Evolutionary conservation across 2,888 invertebrate species (phyloP), one percentile per base, ranked within the genome.

Genomic region (Agrilus mali): DNA sequence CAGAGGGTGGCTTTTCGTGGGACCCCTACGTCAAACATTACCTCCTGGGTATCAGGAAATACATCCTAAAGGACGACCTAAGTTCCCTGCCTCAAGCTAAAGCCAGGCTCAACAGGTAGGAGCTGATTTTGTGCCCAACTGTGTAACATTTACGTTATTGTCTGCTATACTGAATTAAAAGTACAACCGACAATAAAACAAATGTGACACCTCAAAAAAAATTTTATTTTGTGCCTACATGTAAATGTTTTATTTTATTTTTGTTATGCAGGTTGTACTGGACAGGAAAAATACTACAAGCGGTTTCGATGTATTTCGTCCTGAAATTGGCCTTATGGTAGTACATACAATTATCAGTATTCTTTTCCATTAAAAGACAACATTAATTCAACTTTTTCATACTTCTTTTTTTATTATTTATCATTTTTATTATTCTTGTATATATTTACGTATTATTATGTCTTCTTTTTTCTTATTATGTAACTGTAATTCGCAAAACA

Each of bases 31-130:
- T 92, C 14, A 78, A 82, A 31, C 74, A 78, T 8, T 93, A 90
- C 55, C 79, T 88, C 66, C 68, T 87, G 50, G 94, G 93, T 0
- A 86, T 92, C 36, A 73, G 92, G 44, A 77, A 79, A 50, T 92
- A 77, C 54, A 76, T 89, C n/a, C 64, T 90, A 14, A 87, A 87
- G 55, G 90, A 92, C 53, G 73, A 75, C 14, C 65, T 77, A 0
- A 75, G 77, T 7, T 78, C 80, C 7, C 57, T 86, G 48, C 73
- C 74, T 1, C 66, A 67, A 10, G 84, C 86, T 0, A 71, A 77
- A 53, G 73, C 66, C 42, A 82, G 82, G 61, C 64, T 85, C 38
- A 73, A 72, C 54, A 78, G 77, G 84, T 83, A 58, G 60, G 60
- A 57, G 14, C 33, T 16, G 1, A 2, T 31, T 34, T 33, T 17